Evolutionary conservation across 1,140 invertebrate genomes (phyloP), one percentile per base, ranked within the genome.

Genomic region (Drosophila gunungcola): DNA sequence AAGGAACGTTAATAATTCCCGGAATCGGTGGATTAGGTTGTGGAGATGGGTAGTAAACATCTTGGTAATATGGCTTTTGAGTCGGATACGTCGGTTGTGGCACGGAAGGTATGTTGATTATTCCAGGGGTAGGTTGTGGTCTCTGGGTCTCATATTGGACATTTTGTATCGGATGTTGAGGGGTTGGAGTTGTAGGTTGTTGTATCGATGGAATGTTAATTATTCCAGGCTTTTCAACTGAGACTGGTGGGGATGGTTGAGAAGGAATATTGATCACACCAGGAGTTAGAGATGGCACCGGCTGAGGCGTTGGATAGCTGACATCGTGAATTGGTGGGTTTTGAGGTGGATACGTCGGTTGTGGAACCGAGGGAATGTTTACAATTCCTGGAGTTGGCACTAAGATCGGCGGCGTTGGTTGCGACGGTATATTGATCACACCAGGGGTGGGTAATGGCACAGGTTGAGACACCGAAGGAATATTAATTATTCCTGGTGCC

Each of bases 281-380:
- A 5, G 74, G 69, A 12, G 34, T 39, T n/a, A 53, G 48, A 5
- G 52, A 7, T 7, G 80, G 73, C 4, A 13, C 6, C 3, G 67
- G 54, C 3, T 75, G 39, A 1, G 67, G 39, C 16, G 58, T 36
- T 29, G 70, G 72, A 4, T 69, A 55, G 3, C 2, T 95, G 0
- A 72, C 73, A 29, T 75, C 67, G 3, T 72, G 34, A n/a, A 51
- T 1, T 1, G 45, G 38, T 1, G 72, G 45, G 3, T 63, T 41
- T 29, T 29, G 42, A 0, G 68, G 0, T 2, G 68, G 60, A 46
- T 72, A 61, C 1, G 45, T 36, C 0, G 72, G 67, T n/a, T 63
- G 67, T 1, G 72, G 57, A 1, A 25, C 56, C 3, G 70, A 68
- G 0, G 72, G 67, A 41, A 76, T 65, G 45, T 76, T 76, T 0